Evolutionary conservation across 1,140 invertebrate species (phyloP), one percentile per base, ranked within the genome.

Genomic region (Drosophila teissieri): DNA sequence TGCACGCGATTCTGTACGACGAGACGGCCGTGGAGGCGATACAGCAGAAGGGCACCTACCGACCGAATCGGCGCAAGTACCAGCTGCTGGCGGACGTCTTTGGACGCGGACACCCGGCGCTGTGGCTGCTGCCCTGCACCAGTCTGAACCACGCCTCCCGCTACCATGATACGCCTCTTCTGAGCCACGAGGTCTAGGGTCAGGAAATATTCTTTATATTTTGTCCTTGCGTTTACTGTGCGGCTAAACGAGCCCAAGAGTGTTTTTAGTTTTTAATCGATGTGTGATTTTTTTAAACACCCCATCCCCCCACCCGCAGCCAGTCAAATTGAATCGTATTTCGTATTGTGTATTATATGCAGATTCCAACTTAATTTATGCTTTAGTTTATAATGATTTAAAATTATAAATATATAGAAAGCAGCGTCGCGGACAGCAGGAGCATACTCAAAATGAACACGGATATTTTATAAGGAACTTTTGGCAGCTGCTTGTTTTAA

Each of bases 1-100:
- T 98, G 73, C 95, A 96, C 91, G 96, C 97, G 14, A 97, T 98
- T 72, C 93, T 97, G 45, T 95, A 94, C 60, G 96, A 97, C 82
- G 91, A 92, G 61, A 92, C 91, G 36, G 95, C 95, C 5, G 94
- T 98, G 12, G 97, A 98, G 93, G 95, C 96, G 81, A 91, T 95
- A 68, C 96, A 97, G 93, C 94, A 95, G 64, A 94, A 94, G 89
- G 95, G 95, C 44, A 93, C 94, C 31, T 94, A 94, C 82, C 92
- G 95, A 64, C 95, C 94, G 1, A 93, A 94, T 73, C 95, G 95
- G 80, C 94, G 95, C 61, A 96, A 95, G 78, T 94, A 95, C 80
- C 94, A 94, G 19, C 92, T 97, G 49, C 90, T 97, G 12, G 94
- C 95, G 45, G 96, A 97, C 93, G 96, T 97, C 15, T 97, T 96